Evolutionary conservation across 2,888 invertebrate species (phyloP), one percentile per base, ranked within the genome.

Genomic region (Ichneumoninae sp.): DNA sequence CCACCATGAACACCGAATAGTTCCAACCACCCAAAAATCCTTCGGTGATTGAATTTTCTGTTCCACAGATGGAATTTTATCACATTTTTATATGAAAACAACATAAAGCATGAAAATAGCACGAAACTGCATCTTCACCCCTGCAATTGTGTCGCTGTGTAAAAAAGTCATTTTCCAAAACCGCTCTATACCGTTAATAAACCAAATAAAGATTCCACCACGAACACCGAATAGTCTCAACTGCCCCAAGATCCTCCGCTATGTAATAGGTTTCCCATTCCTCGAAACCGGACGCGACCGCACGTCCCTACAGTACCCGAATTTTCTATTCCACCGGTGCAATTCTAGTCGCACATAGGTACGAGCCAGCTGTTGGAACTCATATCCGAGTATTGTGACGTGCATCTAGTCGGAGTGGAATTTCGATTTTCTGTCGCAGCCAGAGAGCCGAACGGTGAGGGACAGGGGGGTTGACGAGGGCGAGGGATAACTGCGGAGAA

Each of bases 351-450:
- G 36, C 54, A 22, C 16, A 30, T 5, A 26, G 26, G 26, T 26
- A 16, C 40, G 26, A 40, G 33, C 22, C 54, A 57, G 13, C 4
- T 33, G 8, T 13, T 13, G 54, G 54, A 57, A 54, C 40, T 40
- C 22, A 40, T 22, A 19, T 54, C 36, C 10, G 40, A 40, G n/a
- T 54, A 71, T 57, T 71, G 52, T 16, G 33, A 30, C 33, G 36
- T 22, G 54, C 26, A 40, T 52, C 70, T 52, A 52, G 3, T 44
- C 69, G 8, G 33, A 22, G 68, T 26, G 26, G 16, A 47, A 47
- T 70, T 52, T 70, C 70, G 70, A 70, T 70, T 52, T 70, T 70
- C 70, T 26, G 71, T 71, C 57, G 22, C 36, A 40, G 57, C 36
- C 54, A 36, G 70, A 54, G 72, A 47, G 57, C 26, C 40, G 36